Percentiles rank a stretch among this genome's conserved stretches.
These are phyloP conservation scores for Orbicella faveolata DNA, from an alignment of 64 coral and sea anemone species.

Conservation along the genomic window DNA sequence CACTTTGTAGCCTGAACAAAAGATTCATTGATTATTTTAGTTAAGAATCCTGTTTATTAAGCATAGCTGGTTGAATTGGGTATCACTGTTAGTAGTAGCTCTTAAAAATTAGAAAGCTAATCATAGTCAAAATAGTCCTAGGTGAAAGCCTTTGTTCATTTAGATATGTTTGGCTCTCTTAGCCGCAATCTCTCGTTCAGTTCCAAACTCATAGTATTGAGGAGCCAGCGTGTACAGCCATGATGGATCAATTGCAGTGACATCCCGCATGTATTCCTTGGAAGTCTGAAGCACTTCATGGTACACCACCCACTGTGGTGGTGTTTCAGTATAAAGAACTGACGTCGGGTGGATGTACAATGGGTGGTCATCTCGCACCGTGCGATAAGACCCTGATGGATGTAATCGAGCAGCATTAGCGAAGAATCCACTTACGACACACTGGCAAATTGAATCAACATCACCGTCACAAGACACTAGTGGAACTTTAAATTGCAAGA, in stretches of 20 bases:
- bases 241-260: slow-evolving; percentile 88
- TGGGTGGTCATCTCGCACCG: slow-evolving; percentile 79
- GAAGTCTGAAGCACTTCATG: slow-evolving; percentile 95
- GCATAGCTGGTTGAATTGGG: too few relatives aligned
- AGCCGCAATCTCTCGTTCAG: slow-evolving; percentile 84
- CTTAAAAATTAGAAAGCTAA: too few relatives aligned
- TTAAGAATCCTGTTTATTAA: too few relatives aligned
- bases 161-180: slow-evolving; percentile 75
- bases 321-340: slow-evolving; percentile 87
- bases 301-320: slow-evolving; percentile 91
- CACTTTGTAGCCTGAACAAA: too few relatives aligned
- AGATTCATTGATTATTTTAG: too few relatives aligned
- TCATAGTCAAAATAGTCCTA: too few relatives aligned
- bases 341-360: slow-evolving; percentile 92
- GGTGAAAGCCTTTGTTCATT: too few relatives aligned
- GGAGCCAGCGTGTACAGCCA: slow-evolving; percentile 97
- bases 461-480: slow-evolving; percentile 77
- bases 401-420: slow-evolving; percentile 89
- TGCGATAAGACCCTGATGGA: slow-evolving; percentile 85
- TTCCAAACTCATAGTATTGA: slow-evolving; percentile 96
- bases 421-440: slow-evolving; percentile 89
- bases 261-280: slow-evolving; percentile 94
- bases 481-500: slow-evolving; percentile 85
- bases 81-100: too few relatives aligned
- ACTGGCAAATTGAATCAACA: slow-evolving; percentile 74